Evolutionary conservation across 2,797 vertebrate species (phyloP).

Genomic region (Iguana delicatissima): DNA sequence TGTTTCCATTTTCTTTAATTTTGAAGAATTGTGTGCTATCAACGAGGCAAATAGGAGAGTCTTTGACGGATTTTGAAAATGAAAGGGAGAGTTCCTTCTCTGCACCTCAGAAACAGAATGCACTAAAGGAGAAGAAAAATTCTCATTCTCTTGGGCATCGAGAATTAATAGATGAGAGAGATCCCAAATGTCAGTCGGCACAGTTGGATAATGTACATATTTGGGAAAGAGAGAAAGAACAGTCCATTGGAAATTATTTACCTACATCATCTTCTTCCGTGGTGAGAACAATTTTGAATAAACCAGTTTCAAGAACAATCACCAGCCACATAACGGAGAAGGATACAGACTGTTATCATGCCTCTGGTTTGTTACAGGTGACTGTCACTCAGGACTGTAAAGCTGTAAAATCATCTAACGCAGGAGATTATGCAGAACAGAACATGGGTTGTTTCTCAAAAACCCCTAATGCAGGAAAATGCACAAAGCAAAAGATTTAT

Average conservation of each 20-base stretch:
- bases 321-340: constrained; percentile 9
- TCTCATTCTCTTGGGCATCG: constrained; percentile 31
- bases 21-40: constrained; percentile 75
- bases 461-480: constrained; percentile 16
- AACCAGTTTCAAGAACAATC: constrained; percentile 21
- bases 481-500: constrained; percentile 79
- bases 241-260: constrained; percentile 31
- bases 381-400: constrained; percentile 52
- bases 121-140: constrained; percentile 61
- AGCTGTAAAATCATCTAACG: constrained; percentile 30
- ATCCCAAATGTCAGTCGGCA: constrained; percentile 22
- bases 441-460: background rate
- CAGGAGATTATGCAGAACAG: constrained; percentile 21
- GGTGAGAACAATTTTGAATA: constrained; percentile 57
- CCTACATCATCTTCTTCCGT: constrained; percentile 40
- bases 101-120: constrained; percentile 44
- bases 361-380: constrained; percentile 58
- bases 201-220: constrained; percentile 37
- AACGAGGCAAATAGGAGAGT: constrained; percentile 66
- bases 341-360: constrained; percentile 3
- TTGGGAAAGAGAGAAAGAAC: constrained; percentile 58
- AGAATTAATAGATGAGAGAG: constrained; percentile 55
- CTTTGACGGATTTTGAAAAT: constrained; percentile 45
- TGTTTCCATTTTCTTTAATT: constrained; percentile 47
- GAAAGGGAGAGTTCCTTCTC: constrained; percentile 38